Base-by-base conservation (phyloP, 1,140 invertebrate species). In the Dreissena rostriformis region DNA sequence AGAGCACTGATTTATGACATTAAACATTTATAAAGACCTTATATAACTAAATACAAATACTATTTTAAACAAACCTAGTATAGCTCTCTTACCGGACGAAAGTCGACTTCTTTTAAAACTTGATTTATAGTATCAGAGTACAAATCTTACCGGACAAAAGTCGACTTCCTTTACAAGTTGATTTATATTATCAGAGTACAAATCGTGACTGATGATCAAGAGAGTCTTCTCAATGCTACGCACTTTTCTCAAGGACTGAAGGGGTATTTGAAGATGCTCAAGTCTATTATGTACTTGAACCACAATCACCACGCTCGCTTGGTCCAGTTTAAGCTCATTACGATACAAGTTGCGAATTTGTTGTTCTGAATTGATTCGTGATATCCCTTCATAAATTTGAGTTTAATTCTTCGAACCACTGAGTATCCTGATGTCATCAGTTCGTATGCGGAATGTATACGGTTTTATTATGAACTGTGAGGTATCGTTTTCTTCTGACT, bases 191-290 rank as follows among this genome's bases (percentile, higher is more conserved):
- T 97, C 96, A 88, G 98, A 96, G 93, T 97, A 99, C 86, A 97
- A 96, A 93, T 99, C 98, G 93, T 99, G 98, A 67, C 98, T 99
- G 93, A 99, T 98, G 63, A 99, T 96, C 22, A 99, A 93, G 22
- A 99, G 94, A 0, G 96, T 96, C 87, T 96, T 96, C 68, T 98
- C 96, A 87, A 99, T 99, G 89, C 96, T 96, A 83, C 95, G 95
- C 8, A 97, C 97, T 93, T 98, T 97, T 0, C 97, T 96, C 85
- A 99, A 92, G 19, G 97, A 98, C 15, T 98, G 96, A 80, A 99
- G 97, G 22, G 99, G 94, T 91, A 98, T 97, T 26, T 97, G 95
- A 65, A 99, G 94, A 94, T 99, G 99, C 24, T 97, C 97, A 24
- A 98, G 95, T 70, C 99, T 95, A 65, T 97, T 97, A 94, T 99